Evolutionary conservation across 2,113 vertebrate genomes (phyloP).

Genomic region (Triplophysa tibetana): DNA sequence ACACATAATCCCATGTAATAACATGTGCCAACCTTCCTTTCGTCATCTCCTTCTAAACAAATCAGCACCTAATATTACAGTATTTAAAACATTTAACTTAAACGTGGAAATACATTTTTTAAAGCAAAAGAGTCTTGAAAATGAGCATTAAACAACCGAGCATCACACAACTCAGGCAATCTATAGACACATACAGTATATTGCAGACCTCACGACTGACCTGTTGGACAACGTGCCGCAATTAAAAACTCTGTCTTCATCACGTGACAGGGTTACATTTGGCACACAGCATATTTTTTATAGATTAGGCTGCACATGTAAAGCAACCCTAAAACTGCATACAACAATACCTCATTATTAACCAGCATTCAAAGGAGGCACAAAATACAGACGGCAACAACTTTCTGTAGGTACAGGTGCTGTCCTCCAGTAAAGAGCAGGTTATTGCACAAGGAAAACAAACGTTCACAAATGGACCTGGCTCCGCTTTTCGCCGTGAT

Average conservation of each 20-base stretch:
- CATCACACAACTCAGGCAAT: slow-evolving; percentile 15
- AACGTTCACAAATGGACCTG: neutral
- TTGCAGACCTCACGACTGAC: neutral
- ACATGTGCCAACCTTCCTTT: neutral
- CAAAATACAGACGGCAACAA: slow-evolving; percentile 7
- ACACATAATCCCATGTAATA: neutral
- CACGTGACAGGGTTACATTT: slow-evolving; percentile 4
- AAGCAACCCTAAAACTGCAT: slow-evolving; percentile 9
- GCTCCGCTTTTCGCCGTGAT: neutral
- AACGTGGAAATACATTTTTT: neutral
- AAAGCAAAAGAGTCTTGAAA: neutral
- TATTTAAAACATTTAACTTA: neutral
- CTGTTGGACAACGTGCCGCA: slow-evolving; percentile 2
- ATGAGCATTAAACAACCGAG: slow-evolving; percentile 16
- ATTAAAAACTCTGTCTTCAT: neutral
- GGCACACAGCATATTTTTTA: slow-evolving; percentile 2
- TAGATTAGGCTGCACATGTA: slow-evolving; percentile 19
- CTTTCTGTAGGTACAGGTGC: slow-evolving; percentile 13
- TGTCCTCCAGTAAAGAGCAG: slow-evolving; percentile 11
- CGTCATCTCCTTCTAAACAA: neutral
- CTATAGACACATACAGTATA: neutral
- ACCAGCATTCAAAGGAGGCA: slow-evolving; percentile 37
- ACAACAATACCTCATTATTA: slow-evolving; percentile 16
- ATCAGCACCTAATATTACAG: slow-evolving; percentile 4
- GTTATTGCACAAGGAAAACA: slow-evolving; percentile 32